Evolutionary conservation across 2,797 vertebrate species (phyloP).

Genomic region (Dallia pectoralis): DNA sequence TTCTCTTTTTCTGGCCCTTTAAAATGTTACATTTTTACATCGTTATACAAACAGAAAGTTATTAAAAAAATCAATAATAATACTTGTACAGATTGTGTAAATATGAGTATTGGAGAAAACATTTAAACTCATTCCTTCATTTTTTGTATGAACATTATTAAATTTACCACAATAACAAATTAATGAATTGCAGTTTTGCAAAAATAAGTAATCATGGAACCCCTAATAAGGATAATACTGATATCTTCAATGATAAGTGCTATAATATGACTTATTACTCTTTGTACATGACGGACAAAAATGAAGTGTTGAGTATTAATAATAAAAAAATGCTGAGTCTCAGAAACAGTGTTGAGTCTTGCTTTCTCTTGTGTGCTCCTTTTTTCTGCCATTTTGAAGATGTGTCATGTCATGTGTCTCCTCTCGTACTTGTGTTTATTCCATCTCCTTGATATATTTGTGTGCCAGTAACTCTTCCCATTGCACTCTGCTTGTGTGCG

Average conservation of each 20-base stretch:
- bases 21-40: conserved; percentile 75
- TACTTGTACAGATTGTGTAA: conserved; percentile 82
- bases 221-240: conserved; percentile 76
- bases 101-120: conserved; percentile 70
- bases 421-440: conserved; percentile 2
- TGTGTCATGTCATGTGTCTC: neutral
- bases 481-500: conserved; percentile 4
- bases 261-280: conserved; percentile 78
- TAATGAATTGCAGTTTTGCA: conserved; percentile 71
- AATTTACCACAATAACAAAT: conserved; percentile 74
- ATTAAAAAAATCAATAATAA: conserved; percentile 59
- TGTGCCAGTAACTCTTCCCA: conserved; percentile 1
- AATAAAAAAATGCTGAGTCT: conserved; percentile 72
- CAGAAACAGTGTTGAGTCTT: conserved; percentile 46
- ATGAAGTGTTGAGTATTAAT: conserved; percentile 81
- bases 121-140: conserved; percentile 64
- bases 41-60: conserved; percentile 56
- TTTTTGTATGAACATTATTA: conserved; percentile 75
- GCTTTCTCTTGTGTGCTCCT: conserved; percentile 23
- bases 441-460: conserved; percentile 11
- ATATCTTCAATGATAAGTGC: conserved; percentile 76
- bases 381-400: conserved; percentile 13
- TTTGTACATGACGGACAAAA: conserved; percentile 79
- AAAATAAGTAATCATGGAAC: conserved; percentile 69
- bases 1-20: conserved; percentile 74